Evolutionary conservation across 2,888 invertebrate species (phyloP).

Genomic region (Drosophila helvetica): DNA sequence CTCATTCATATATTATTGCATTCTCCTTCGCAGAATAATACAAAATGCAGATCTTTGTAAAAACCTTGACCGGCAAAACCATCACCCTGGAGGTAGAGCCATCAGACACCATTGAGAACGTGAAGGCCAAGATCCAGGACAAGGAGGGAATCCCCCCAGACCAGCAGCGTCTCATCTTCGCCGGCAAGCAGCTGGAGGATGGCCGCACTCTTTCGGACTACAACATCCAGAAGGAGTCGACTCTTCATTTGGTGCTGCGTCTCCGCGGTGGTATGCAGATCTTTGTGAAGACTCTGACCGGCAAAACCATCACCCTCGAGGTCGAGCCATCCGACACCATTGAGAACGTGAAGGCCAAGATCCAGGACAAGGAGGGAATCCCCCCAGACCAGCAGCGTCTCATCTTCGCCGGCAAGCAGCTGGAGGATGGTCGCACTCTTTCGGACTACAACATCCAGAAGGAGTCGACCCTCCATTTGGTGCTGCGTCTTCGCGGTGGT

Average conservation of each 20-base stretch:
- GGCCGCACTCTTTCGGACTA: slow-evolving; percentile 67
- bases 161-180: slow-evolving; percentile 72
- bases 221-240: slow-evolving; percentile 87
- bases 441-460: slow-evolving; percentile 87
- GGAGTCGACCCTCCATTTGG: slow-evolving; percentile 88
- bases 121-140: slow-evolving; percentile 70
- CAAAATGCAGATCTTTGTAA: slow-evolving; percentile 79
- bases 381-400: slow-evolving; percentile 74
- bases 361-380: slow-evolving; percentile 71
- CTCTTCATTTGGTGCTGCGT: slow-evolving; percentile 92
- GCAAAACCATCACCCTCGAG: slow-evolving; percentile 71
- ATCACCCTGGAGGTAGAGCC: slow-evolving; percentile 68
- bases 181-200: slow-evolving; percentile 68
- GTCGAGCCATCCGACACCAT: slow-evolving; percentile 68
- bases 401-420: slow-evolving; percentile 91
- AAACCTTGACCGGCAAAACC: slow-evolving; percentile 46
- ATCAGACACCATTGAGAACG: slow-evolving; percentile 66
- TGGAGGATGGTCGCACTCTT: slow-evolving; percentile 91
- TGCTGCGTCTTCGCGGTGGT: slow-evolving; percentile 69
- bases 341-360: slow-evolving; percentile 67
- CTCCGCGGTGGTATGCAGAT: slow-evolving; percentile 83
- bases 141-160: slow-evolving; percentile 75
- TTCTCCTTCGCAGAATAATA: slow-evolving; percentile 53
- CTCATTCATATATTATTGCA: slow-evolving; percentile 18
- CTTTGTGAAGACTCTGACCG: slow-evolving; percentile 67